Percentiles rank a stretch among this genome's conserved stretches.
Conservation (phyloP, 2,888 invertebrate species). For the Thalpophila matura region DNA sequence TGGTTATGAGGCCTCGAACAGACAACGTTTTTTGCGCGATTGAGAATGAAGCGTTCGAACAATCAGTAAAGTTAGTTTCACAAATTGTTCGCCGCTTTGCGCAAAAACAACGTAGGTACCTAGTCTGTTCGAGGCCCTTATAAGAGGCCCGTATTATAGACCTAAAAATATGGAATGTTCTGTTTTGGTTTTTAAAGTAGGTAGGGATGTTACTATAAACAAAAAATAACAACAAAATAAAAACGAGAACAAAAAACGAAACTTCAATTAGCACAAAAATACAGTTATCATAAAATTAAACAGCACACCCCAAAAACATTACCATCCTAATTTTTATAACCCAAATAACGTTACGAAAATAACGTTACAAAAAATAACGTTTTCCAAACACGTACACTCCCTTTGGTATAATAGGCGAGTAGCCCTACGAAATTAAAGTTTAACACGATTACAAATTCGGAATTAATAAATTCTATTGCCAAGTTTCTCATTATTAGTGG, state of each 20-base stretch:
- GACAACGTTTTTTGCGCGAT: too few species aligned
- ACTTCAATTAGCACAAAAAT: constrained; percentile 23
- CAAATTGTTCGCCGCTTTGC: too few species aligned
- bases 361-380: constrained; percentile 53
- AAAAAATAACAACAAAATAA: too few species aligned
- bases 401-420: constrained; percentile 49
- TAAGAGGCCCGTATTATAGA: too few species aligned
- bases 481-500: constrained; percentile 47
- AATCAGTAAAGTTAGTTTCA: too few species aligned
- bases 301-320: constrained; percentile 38
- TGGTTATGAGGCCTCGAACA: too few species aligned
- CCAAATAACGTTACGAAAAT: constrained; percentile 46
- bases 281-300: constrained; percentile 36
- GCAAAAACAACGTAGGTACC: too few species aligned
- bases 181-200: too few species aligned
- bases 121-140: too few species aligned
- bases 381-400: constrained; percentile 59
- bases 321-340: constrained; percentile 54
- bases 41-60: too few species aligned
- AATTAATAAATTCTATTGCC: constrained; percentile 62
- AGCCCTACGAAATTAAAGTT: constrained; percentile 60
- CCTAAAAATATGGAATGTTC: too few species aligned
- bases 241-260: constrained; percentile 7
- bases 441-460: constrained; percentile 60
- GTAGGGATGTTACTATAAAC: too few species aligned